Evolutionary conservation across 2,113 vertebrate genomes (phyloP).

Genomic region (Danionella cerebrum): DNA sequence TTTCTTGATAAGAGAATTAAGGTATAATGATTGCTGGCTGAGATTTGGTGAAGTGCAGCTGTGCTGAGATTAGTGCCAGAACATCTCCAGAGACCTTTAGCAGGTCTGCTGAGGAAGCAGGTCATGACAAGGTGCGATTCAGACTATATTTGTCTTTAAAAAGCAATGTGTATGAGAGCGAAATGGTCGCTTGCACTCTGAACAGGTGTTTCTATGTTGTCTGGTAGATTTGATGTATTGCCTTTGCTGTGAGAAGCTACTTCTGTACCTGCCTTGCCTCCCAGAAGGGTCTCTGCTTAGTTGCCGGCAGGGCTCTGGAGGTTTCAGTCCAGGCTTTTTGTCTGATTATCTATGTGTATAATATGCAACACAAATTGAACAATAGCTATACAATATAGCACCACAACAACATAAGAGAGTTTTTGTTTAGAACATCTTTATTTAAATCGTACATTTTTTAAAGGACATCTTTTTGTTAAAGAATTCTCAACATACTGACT

Average conservation of each 20-base stretch:
- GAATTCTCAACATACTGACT: neutral
- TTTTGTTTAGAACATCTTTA: too few relatives aligned
- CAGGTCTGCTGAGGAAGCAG: conserved; percentile 39
- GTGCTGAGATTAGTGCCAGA: conserved; percentile 31
- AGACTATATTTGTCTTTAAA: conserved; percentile 32
- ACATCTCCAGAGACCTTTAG: conserved; percentile 27
- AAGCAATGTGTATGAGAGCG: conserved; percentile 1
- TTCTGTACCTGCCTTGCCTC: conserved; percentile 13
- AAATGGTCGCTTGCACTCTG: conserved; percentile 16
- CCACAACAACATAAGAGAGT: too few relatives aligned
- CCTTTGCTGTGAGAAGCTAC: conserved; percentile 21
- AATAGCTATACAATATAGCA: too few relatives aligned
- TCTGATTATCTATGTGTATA: too few relatives aligned
- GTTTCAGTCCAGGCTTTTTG: conserved; percentile 4
- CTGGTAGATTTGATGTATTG: conserved; percentile 39
- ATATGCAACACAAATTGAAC: too few relatives aligned
- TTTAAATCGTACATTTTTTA: too few relatives aligned
- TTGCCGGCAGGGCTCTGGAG: conserved; percentile 9
- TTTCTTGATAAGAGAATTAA: conserved; percentile 11
- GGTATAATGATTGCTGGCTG: neutral
- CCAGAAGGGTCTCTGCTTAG: conserved; percentile 13
- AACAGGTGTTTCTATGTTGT: conserved; percentile 42
- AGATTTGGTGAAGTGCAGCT: conserved; percentile 33
- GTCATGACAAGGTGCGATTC: conserved; percentile 34
- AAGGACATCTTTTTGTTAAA: too few relatives aligned